Evolutionary conservation across 1,140 invertebrate genomes (phyloP).

Genomic region (Sycobia sp.): DNA sequence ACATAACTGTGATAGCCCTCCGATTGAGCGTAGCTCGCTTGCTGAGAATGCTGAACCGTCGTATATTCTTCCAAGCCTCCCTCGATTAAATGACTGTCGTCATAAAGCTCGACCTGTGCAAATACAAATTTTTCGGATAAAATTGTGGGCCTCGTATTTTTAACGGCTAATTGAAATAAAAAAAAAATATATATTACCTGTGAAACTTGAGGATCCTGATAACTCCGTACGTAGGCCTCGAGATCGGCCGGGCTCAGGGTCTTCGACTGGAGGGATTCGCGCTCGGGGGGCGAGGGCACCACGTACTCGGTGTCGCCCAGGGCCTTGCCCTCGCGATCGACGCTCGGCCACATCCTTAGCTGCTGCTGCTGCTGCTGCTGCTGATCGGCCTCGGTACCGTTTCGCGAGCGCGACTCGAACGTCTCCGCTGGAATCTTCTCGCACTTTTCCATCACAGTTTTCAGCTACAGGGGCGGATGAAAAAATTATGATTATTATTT

Average conservation of each 20-base stretch:
- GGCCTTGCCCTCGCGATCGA: conserved; percentile 70
- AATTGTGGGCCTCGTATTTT: too few relatives aligned
- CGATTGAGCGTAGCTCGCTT: conserved; percentile 78
- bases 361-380: conserved; percentile 52
- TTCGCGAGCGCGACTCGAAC: conserved; percentile 63
- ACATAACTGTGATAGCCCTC: conserved; percentile 84
- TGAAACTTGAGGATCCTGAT: conserved; percentile 61
- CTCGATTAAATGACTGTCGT: conserved; percentile 64
- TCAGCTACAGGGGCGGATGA: conserved; percentile 64
- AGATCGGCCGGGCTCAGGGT: conserved; percentile 62
- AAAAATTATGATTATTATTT: neutral
- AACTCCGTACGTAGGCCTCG: conserved; percentile 63
- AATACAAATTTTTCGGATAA: too few relatives aligned
- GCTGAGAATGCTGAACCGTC: conserved; percentile 74
- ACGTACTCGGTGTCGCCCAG: conserved; percentile 73
- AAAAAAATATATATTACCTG: too few relatives aligned
- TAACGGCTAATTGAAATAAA: too few relatives aligned
- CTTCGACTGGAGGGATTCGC: conserved; percentile 65
- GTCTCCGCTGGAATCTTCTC: conserved; percentile 73
- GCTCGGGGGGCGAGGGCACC: conserved; percentile 76
- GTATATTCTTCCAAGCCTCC: conserved; percentile 75
- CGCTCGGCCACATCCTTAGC: conserved; percentile 64
- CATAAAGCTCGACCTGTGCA: conserved; percentile 56
- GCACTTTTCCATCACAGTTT: conserved; percentile 77
- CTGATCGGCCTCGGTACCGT: conserved; percentile 51